Base-by-base conservation (phyloP, 2,113 vertebrate genomes). In the Perca schrenkii region DNA sequence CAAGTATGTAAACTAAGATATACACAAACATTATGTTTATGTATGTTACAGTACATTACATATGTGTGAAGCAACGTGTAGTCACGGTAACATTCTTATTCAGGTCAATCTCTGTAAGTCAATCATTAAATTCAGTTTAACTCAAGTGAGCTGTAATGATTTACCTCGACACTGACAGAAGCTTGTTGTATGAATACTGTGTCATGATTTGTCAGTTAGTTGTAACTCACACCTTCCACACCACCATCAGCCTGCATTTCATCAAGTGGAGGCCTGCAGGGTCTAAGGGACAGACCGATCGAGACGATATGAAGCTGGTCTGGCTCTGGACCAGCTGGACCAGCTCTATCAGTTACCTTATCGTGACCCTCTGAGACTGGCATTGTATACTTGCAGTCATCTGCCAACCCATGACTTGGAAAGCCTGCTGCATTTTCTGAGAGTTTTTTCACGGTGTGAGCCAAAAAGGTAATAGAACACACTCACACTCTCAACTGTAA, bases 291-390 rank as follows among this genome's bases (percentile, higher is more conserved):
- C 72, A 47, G n/a, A 60, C 49, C 8, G 64, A 89, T 64, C 34
- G 50, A 66, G 80, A 80, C 36, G 66, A 83, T 80, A 78, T 69
- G 49, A 86, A 79, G 77, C 77, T 19, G 72, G 69, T 54, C 82
- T 91, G 92, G 89, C 87, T 75, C 8, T 69, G 79, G 63, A 89
- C 83, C 91, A 92, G 77, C 81, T 86, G 63, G 86, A 82, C 67
- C 47, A 22, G 66, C 40, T 84, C 73, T 84, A 80, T 81, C 75
- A 49, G 68, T 79, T 86, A 90, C 73, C 90, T 91, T 25, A 74
- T 81, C 31, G 14, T 70, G 91, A 90, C 87, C 87, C 76, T 76
- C 77, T 67, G 63, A 87, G 73, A 82, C 69, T 49, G 76, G 78
- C 87, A 88, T 82, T 73, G 46, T 67, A 69, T 57, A 49, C 81